These are phyloP conservation scores for Rambutsinella grinnellia DNA, from an alignment of 2,888 invertebrate genomes.

Conservation along the genomic window DNA sequence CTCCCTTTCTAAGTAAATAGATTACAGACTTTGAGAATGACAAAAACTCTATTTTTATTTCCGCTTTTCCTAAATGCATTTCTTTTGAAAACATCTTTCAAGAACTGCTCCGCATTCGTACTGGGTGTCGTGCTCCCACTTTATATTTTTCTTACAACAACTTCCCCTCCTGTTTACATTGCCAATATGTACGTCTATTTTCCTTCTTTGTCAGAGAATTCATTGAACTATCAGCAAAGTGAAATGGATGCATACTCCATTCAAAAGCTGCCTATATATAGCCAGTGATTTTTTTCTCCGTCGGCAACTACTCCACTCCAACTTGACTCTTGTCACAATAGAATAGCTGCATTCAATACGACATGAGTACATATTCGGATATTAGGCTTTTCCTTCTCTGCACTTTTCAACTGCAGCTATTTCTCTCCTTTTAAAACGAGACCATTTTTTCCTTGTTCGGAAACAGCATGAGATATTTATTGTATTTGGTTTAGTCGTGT, in stretches of 20 bases:
- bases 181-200: neutral
- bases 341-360: no score
- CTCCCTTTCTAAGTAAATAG: neutral
- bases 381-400: no score
- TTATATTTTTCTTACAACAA: conserved; percentile 20
- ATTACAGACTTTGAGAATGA: conserved; percentile 6
- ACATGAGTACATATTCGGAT: no score
- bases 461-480: no score
- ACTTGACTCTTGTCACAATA: no score
- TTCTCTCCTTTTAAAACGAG: no score
- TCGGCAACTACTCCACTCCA: no score
- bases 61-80: neutral
- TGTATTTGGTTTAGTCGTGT: no score
- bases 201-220: neutral
- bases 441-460: no score
- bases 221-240: neutral
- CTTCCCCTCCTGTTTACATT: neutral
- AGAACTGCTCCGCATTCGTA: neutral
- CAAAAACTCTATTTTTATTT: conserved; percentile 23
- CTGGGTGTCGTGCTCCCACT: conserved; percentile 43
- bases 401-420: neutral
- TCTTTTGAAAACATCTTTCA: neutral
- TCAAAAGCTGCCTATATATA: neutral
- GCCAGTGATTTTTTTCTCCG: neutral
- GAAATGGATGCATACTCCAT: neutral